Percentiles rank a stretch among this genome's conserved stretches.
These are phyloP conservation scores for Zaprionus bogoriensis DNA, from an alignment of 2,888 invertebrate species.

Conservation along the genomic window DNA sequence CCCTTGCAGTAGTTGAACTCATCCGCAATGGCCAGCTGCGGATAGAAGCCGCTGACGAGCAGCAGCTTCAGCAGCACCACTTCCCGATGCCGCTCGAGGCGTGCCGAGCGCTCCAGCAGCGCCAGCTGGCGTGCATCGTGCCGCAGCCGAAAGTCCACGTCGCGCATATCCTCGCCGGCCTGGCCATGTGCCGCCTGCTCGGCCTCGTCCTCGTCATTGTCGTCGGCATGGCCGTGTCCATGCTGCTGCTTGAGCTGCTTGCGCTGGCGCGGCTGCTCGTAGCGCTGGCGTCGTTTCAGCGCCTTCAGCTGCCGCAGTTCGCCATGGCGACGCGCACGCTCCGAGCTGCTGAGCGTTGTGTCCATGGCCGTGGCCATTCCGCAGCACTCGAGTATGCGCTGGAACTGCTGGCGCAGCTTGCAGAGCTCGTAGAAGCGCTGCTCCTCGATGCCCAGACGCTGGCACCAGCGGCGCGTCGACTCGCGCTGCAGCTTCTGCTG, in stretches of 20 bases:
- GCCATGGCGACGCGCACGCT: conserved; percentile 92
- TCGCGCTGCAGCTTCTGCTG: conserved; percentile 86
- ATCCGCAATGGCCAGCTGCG: conserved; percentile 97
- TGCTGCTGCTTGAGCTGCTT: conserved; percentile 83
- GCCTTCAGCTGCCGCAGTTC: conserved; percentile 94
- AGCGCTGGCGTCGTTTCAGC: conserved; percentile 89
- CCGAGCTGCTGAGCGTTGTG: conserved; percentile 85
- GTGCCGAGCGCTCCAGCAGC: conserved; percentile 86
- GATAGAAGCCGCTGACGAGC: conserved; percentile 95
- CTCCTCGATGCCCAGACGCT: conserved; percentile 95
- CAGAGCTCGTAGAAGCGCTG: conserved; percentile 98
- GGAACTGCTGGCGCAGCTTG: conserved; percentile 94
- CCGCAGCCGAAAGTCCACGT: conserved; percentile 93
- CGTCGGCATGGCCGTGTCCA: conserved; percentile 83
- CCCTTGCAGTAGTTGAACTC: conserved; percentile 96
- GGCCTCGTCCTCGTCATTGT: conserved; percentile 83
- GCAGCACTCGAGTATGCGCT: conserved; percentile 90
- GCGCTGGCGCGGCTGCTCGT: conserved; percentile 88
- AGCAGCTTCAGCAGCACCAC: conserved; percentile 90
- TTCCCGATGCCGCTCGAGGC: conserved; percentile 87
- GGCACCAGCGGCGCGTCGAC: conserved; percentile 91
- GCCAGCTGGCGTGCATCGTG: conserved; percentile 90
- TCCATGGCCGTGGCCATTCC: conserved; percentile 84
- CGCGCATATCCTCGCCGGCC: conserved; percentile 86
- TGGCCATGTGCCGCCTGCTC: no score